Base-by-base conservation (phyloP, 2,888 invertebrate species). In the Ceraclea dissimilis region DNA sequence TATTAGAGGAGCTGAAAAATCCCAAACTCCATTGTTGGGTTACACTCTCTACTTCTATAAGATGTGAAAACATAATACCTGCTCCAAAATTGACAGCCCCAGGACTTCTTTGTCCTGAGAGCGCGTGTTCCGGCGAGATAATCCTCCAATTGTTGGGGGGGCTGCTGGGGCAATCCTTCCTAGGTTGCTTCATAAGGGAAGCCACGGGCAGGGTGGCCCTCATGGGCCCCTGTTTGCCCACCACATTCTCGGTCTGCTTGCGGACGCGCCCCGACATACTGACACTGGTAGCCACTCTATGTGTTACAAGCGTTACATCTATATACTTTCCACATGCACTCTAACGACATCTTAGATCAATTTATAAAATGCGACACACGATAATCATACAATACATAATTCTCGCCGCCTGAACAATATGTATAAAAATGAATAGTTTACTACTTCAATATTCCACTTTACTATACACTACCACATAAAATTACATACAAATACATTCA, bases 121-220 rank as follows among this genome's bases (percentile, higher is more conserved):
- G 79, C 64, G 81, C 78, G 68, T 82, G 81, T 70, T 86, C 86
- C 51, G 85, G 85, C 51, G 85, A 85, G 71, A 82, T 79, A 66
- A 84, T 78, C 65, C 82, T 81, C 84, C 85, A 85, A 63, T 79
- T 74, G 66, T 81, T 81, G 22, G 82, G 80, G 19, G 85, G 84
- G 65, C 84, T 85, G 67, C 79, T 82, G 65, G 78, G 78, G 60
- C 82, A 78, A 64, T 76, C 78, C 67, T 78, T 80, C 68, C 80
- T 80, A 67, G 82, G 80, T 67, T 79, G 79, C 68, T 85, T 81
- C 70, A 87, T 77, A 62, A 87, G 79, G 58, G 86, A 86, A 54
- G 85, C 83, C 67, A 88, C 85, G 64, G 88, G 87, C 68, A 88
- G 75, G 59, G 87, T 88, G 57, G 88, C 88, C 70, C 85, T 81